Conservation (phyloP, 2,888 invertebrate genomes). For the Caenorhabditis sulstoni region DNA sequence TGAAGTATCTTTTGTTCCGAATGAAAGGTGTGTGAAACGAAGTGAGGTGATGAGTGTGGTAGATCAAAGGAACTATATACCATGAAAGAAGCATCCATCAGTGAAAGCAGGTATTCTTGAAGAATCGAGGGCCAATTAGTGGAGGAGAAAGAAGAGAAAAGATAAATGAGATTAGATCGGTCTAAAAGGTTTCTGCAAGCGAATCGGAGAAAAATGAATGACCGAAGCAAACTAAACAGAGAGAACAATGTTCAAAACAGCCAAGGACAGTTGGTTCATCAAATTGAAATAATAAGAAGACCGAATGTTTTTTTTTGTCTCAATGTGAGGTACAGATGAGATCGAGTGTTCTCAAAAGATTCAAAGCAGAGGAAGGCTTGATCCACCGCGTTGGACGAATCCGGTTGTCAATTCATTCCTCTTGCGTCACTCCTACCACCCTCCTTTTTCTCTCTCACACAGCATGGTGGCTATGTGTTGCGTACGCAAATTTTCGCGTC, state of each 20-base stretch:
- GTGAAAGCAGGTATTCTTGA: constrained; percentile 9
- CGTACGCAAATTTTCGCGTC: constrained; percentile 30
- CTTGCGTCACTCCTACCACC: constrained; percentile 45
- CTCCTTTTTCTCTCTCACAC: not conserved
- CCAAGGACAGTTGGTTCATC: too few species aligned
- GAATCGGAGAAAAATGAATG: not conserved
- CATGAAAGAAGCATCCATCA: too few species aligned
- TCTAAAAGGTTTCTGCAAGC: constrained; percentile 24
- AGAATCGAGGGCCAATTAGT: constrained; percentile 6
- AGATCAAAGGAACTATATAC: too few species aligned
- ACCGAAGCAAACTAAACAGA: too few species aligned
- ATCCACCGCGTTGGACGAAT: constrained; percentile 54
- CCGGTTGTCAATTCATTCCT: constrained; percentile 41
- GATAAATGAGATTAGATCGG: constrained; percentile 4
- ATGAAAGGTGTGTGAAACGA: not conserved
- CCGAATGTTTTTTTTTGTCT: too few species aligned
- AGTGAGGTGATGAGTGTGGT: too few species aligned
- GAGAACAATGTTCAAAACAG: too few species aligned
- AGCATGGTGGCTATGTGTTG: constrained; percentile 27
- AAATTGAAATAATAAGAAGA: too few species aligned
- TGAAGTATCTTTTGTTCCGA: too few species aligned
- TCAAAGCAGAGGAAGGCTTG: constrained; percentile 12
- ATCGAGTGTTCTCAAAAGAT: constrained; percentile 50
- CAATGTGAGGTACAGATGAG: constrained; percentile 26
- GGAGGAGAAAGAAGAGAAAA: constrained; percentile 1